phyloP scores from a whole-genome alignment of 2,113 vertebrate species.

The Psittacus erithacus region DNA sequence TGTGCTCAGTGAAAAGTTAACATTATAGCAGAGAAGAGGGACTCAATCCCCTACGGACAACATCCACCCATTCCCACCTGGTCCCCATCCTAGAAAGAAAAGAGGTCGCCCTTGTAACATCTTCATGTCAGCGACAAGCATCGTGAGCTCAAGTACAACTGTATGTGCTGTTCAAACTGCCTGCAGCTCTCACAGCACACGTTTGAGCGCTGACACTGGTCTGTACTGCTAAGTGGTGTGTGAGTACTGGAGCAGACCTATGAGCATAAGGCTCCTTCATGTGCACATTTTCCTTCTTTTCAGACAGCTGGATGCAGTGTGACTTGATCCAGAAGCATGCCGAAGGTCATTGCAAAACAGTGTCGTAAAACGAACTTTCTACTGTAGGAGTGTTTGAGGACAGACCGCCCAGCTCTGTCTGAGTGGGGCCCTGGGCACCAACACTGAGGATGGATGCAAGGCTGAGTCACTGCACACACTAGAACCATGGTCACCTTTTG shows the following conservation, averaged over 20 bases:
- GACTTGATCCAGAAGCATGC: background rate
- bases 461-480: background rate
- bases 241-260: background rate
- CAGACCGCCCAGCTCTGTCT: background rate
- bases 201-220: rapidly evolving
- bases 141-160: rapidly evolving
- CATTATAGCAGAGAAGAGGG: background rate
- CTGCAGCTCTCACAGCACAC: rapidly evolving
- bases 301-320: too few relatives aligned
- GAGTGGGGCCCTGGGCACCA: rapidly evolving
- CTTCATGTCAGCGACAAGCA: too few relatives aligned
- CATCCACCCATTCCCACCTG: background rate
- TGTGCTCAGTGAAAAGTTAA: background rate
- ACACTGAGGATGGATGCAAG: rapidly evolving
- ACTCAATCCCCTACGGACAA: background rate
- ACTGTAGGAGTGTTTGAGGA: rapidly evolving
- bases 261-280: rapidly evolving
- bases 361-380: background rate
- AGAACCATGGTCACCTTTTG: background rate
- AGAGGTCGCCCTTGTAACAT: rapidly evolving
- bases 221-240: background rate
- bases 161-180: rapidly evolving
- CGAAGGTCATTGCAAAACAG: background rate
- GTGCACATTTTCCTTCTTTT: background rate
- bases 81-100: background rate